Evolutionary conservation across 2,888 invertebrate species (phyloP).

Genomic region (Spatulosminthurus flaviceps): DNA sequence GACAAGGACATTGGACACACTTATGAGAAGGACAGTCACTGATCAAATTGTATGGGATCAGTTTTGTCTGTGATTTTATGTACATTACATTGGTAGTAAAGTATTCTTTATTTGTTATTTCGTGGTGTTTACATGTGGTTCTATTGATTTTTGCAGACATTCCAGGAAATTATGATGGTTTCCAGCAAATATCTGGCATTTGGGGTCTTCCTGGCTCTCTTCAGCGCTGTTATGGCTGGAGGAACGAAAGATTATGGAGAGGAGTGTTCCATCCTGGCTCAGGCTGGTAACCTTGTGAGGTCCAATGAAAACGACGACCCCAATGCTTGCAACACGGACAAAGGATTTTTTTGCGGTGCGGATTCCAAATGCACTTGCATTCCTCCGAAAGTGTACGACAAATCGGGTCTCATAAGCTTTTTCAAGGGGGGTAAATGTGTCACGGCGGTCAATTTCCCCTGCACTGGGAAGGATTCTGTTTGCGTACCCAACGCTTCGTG

Average conservation of each 20-base stretch:
- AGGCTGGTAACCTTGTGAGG: constrained; percentile 40
- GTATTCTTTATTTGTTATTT: background rate
- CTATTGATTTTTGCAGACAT: background rate
- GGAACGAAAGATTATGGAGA: constrained; percentile 47
- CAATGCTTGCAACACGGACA: constrained; percentile 46
- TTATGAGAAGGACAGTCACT: background rate
- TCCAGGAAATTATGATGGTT: constrained; percentile 21
- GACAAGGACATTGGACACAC: background rate
- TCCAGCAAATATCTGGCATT: constrained; percentile 25
- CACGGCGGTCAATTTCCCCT: constrained; percentile 34
- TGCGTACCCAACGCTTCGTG: constrained; percentile 48
- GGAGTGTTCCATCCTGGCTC: constrained; percentile 43
- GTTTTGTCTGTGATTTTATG: too few relatives aligned
- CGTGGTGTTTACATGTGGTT: too few relatives aligned
- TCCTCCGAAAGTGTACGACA: constrained; percentile 45
- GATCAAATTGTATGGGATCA: too few relatives aligned
- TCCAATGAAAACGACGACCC: constrained; percentile 45
- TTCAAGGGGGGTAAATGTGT: constrained; percentile 44
- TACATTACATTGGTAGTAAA: too few relatives aligned
- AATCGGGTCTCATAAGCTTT: constrained; percentile 37
- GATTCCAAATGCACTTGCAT: constrained; percentile 43
- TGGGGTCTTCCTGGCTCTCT: constrained; percentile 10
- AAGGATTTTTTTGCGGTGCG: constrained; percentile 45
- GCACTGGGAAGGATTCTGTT: background rate
- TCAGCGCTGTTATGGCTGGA: constrained; percentile 16